Evolutionary conservation across 2,113 vertebrate species (phyloP), one percentile per base, ranked within the genome.

Genomic region (Otolemur garnettii): DNA sequence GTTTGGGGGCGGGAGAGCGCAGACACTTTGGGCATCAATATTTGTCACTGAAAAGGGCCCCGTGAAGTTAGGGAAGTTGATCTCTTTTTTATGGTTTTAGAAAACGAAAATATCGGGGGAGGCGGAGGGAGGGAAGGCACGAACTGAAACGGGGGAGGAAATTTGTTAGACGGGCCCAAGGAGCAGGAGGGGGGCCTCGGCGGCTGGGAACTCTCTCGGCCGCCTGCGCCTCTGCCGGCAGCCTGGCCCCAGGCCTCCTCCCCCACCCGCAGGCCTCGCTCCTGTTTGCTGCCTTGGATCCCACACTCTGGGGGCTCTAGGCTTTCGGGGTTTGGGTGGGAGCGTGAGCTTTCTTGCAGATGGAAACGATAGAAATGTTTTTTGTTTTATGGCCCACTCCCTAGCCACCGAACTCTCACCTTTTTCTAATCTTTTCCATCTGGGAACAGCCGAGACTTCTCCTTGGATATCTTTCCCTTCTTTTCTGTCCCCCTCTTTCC

Each of bases 71-170:
- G 97, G 97, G 96, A 95, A 97, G 96, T 98, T 97, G 98, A 97
- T 97, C 96, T 97, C 97, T 98, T 98, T 97, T 98, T 97, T 98
- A 97, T 97, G 97, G 95, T 96, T 97, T 97, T 96, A 97, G 95
- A 96, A 96, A 95, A 86, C 82, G 92, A 97, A 97, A 97, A 98
- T 98, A 96, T 96, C 86, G 95, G 95, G 96, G 91, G 81, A 66
- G 93, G 90, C 81, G 97, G 94, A 91, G 95, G 96, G 94, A 91
- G 93, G 94, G 83, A 95, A 96, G 94, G 94, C 92, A 81, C 22
- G 60, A 42, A 91, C 88, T 95, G 94, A 96, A 95, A 93, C 62
- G 12, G 45, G 77, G 75, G 92, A 86, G 94, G 96, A 90, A 97
- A 94, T 84, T 82, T 85, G 91, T 91, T 42, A 89, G 90, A 66